Conservation (phyloP, 2,113 vertebrate genomes). For the Picathartes gymnocephalus region DNA sequence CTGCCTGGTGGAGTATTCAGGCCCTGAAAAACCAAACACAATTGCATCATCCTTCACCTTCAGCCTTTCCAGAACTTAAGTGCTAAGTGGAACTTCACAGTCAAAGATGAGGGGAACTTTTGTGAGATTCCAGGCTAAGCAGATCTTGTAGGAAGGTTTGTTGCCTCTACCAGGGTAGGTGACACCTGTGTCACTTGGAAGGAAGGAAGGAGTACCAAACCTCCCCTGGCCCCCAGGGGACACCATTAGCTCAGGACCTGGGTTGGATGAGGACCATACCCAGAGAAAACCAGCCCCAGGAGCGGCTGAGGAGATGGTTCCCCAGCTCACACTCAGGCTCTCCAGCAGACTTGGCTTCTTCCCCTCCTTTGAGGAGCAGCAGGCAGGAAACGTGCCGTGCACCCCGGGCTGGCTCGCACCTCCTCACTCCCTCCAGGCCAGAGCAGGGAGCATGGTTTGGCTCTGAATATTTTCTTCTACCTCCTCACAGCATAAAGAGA, state of each 20-base stretch:
- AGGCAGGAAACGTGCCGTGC: accelerated
- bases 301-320: not conserved
- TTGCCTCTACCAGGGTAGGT: accelerated
- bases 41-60: not conserved
- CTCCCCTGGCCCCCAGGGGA: not conserved
- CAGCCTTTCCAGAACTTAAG: not conserved
- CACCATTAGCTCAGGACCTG: not conserved
- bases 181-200: accelerated
- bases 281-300: not conserved
- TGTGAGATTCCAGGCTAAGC: not conserved
- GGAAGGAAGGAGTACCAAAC: not conserved
- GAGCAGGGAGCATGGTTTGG: not conserved
- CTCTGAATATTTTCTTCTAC: not conserved
- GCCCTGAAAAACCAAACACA: not conserved
- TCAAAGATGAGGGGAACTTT: not conserved
- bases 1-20: not conserved
- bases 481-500: not conserved
- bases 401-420: not conserved
- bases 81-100: not conserved
- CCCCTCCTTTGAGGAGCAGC: not conserved
- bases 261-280: not conserved
- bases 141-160: not conserved
- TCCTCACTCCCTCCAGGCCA: not conserved
- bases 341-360: not conserved
- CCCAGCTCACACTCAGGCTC: not conserved